Evolutionary conservation across 2,888 invertebrate species (phyloP), one percentile per base, ranked within the genome.

Genomic region (Phengaris arion): DNA sequence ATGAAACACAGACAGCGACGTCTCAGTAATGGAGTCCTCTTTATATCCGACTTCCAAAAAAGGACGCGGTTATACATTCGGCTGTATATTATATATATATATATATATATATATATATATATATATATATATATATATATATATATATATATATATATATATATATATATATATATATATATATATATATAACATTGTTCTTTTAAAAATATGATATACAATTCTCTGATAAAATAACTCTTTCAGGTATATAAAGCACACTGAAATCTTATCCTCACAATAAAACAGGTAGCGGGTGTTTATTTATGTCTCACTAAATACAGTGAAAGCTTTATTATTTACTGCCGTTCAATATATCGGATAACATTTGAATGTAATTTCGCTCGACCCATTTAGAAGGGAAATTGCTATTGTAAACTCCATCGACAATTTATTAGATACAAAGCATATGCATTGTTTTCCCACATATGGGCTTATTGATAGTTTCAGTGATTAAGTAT

Each of bases 361-460:
- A 72, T 72, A 72, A 12, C 54, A 72, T 72, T 72, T 51, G 52
- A 54, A 72, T 72, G 52, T 51, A 51, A 70, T 51, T 72, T 72
- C 52, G 35, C 52, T 72, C 35, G 72, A 72, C 22, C 52, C 48
- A 51, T 51, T 70, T 70, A 48, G 64, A 64, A 35, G 48, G 70
- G 70, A 70, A 51, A 70, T 48, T 70, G 70, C 22, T 48, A 51
- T 70, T 64, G 64, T 64, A 45, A 64, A 64, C 35, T 64, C 59
- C 59, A 35, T 72, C 70, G 68, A 76, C 75, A 68, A 74, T 68
- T 76, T 76, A 52, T 45, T 48, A 22, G 57, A 68, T 73, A 73
- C 51, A 7, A 52, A 74, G 35, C 12, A 35, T 22, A 64, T 35
- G 64, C 35, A 64, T 64, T 64, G 64, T 45, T 45, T 64, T 64